phyloP scores from a whole-genome alignment of 2,113 vertebrate species.

The Tragelaphus buxtoni region DNA sequence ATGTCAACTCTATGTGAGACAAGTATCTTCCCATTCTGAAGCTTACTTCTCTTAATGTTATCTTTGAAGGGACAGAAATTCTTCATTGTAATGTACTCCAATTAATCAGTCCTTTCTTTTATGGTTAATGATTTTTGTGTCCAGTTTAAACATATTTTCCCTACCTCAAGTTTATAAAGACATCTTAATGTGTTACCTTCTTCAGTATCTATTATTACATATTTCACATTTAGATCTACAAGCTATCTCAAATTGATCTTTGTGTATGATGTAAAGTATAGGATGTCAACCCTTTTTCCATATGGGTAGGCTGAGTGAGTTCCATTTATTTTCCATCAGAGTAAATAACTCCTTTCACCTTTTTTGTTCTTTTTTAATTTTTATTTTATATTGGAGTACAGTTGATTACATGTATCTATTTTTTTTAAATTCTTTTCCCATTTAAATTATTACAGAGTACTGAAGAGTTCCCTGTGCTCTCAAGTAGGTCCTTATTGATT shows the following conservation, averaged over 20 bases:
- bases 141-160: neutral
- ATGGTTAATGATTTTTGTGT: neutral
- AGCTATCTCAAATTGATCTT: neutral
- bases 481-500: neutral
- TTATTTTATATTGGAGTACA: neutral
- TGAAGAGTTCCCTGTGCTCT: neutral
- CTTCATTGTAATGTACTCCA: neutral
- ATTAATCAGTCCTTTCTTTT: neutral
- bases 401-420: neutral
- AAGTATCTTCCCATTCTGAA: neutral
- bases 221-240: neutral
- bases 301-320: neutral
- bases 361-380: neutral
- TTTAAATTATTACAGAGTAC: neutral
- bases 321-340: neutral
- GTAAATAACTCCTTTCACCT: neutral
- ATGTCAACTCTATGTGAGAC: neutral
- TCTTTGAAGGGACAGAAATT: neutral
- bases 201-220: neutral
- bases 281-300: neutral
- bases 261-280: neutral
- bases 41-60: neutral
- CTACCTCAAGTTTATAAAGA: neutral
- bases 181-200: neutral
- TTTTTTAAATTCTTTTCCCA: neutral